Evolutionary conservation across 1,140 invertebrate genomes (phyloP), one percentile per base, ranked within the genome.

Genomic region (Halotydeus destructor): DNA sequence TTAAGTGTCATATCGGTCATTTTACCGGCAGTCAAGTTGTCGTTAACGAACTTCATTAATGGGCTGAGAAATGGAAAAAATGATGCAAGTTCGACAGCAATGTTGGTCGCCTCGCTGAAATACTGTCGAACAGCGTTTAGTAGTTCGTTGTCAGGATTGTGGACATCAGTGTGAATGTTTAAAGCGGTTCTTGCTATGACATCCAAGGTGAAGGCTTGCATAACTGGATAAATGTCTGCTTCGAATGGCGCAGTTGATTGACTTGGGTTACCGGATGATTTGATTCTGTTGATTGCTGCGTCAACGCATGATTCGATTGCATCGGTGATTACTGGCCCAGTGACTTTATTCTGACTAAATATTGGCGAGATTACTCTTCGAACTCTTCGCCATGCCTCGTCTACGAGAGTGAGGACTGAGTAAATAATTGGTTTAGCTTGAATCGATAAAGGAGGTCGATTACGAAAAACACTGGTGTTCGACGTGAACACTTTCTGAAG

Each of bases 1-100:
- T 47, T 23, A 26, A 57, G 48, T 12, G 61, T 57, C 35, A 55
- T 53, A 14, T 46, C 38, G 0, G 57, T 59, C 52, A 60, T 56
- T 34, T 53, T 47, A 0, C 57, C 57, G 5, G 55, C 52, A 0
- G 52, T 46, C 16, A 57, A 45, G 34, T 55, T 49, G 8, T 46
- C 45, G 37, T 52, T 55, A n/a, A 58, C 40, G 12, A 59, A 53
- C 2, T 38, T 37, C 38, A 61, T 28, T 0, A 57, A 28, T 2
- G 23, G 37, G 3, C 40, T 46, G 3, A 61, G 36, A 12, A 54
- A 34, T 6, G 58, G 58, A 47, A 61, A 59, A 41, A 58, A 56
- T 6, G 55, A 47, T 1, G 57, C 57, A 14, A 50, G 35, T 1
- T 52, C 36, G 8, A 60, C 46, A 5, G 53, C 52, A 0, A 51